Evolutionary conservation across 2,888 invertebrate species (phyloP).

Genomic region (Tachina grossa): DNA sequence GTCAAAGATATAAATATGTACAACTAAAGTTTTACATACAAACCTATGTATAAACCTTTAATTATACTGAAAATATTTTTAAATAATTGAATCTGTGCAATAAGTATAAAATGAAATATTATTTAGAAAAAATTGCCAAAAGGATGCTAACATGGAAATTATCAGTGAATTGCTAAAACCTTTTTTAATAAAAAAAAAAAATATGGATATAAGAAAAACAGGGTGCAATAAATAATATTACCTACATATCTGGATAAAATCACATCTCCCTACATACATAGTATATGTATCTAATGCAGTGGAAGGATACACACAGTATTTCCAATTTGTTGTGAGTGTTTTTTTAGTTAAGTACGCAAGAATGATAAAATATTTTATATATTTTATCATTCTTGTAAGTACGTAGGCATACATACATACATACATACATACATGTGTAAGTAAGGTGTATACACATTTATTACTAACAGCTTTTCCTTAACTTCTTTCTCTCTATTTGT

Average conservation of each 20-base stretch:
- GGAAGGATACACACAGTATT: constrained; percentile 49
- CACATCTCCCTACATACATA: background rate
- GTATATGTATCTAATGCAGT: background rate
- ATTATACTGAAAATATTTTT: background rate
- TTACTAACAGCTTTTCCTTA: constrained; percentile 39
- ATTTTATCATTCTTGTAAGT: too few relatives aligned
- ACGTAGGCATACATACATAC: background rate
- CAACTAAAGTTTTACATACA: background rate
- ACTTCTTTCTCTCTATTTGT: background rate
- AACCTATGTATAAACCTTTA: background rate
- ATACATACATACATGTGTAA: background rate
- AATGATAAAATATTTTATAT: too few relatives aligned
- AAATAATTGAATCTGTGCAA: constrained; percentile 28
- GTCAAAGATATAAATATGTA: constrained; percentile 52
- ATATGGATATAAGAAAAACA: constrained; percentile 2
- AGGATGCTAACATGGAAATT: background rate
- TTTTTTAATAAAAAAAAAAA: background rate
- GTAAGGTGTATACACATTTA: background rate
- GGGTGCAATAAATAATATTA: constrained; percentile 29
- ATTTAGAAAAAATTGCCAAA: constrained; percentile 3
- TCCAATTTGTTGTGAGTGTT: constrained; percentile 51
- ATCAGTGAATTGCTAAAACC: constrained; percentile 1
- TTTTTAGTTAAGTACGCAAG: background rate
- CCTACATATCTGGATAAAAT: constrained; percentile 22
- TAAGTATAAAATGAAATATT: constrained; percentile 11